Base-by-base conservation (phyloP, 92 coral and sea anemone species). In the Porites rus region DNA sequence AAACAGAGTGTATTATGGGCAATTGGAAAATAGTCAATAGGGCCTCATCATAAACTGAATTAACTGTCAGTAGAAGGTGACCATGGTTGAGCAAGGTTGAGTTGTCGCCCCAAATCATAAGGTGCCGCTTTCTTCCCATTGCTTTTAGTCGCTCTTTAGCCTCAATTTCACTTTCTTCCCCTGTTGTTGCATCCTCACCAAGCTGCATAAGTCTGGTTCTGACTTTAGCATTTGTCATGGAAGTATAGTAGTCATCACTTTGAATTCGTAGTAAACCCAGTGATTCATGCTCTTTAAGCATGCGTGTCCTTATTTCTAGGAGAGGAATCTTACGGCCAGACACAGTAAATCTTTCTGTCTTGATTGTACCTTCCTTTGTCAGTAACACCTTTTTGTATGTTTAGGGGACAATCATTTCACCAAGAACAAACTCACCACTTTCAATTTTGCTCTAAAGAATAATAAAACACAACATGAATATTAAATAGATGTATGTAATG, bases 51-150 rank as follows among this genome's bases (percentile, higher is more conserved):
- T 69, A 28, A 13, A 86, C 78, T 67, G 69, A 65, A 86, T 70
- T 86, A 18, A 86, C 89, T 67, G 84, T 77, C 60, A 86, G 25
- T 78, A 79, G 69, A 19, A 86, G 63, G 62, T 78, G 69, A 19
- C 84, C 84, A 86, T 86, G 89, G 84, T 78, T 86, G 16, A 86
- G 85, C 50, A 86, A 85, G 69, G 90, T 86, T 78, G 90, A 86
- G 75, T 78, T 71, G 67, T 86, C 90, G 14, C 66, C 79, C 90
- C 85, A 79, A 21, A 78, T 18, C 90, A 86, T 78, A n/a, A 86
- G 75, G 66, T 86, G 78, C 58, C 78, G 22, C 43, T 71, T 86
- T 38, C 83, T 76, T 62, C 65, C 82, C 69, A 76, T 68, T 66
- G 70, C 76, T 76, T 76, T 77, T 56, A 85, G 77, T 62, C 78